phyloP scores from a whole-genome alignment of 2,888 invertebrate genomes.

The Caenorhabditis sulstoni region DNA sequence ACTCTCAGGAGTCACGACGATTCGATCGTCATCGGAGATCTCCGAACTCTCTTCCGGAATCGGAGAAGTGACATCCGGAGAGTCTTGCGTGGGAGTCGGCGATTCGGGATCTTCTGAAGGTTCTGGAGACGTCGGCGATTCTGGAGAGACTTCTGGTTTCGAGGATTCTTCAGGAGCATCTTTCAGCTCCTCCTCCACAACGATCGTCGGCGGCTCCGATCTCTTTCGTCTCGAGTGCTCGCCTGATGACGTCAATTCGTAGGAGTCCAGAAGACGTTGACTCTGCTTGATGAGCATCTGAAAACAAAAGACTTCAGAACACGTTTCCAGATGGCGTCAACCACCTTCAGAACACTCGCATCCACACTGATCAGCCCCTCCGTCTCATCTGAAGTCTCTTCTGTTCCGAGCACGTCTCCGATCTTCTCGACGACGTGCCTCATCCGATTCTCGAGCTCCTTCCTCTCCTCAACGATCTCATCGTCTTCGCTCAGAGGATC shows the following conservation, averaged over 20 bases:
- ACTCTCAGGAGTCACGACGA: background rate
- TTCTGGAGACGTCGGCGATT: slow-evolving; percentile 7
- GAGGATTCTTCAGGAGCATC: background rate
- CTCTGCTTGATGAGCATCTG: slow-evolving; percentile 25
- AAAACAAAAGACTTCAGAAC: background rate
- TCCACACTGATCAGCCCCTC: slow-evolving; percentile 35
- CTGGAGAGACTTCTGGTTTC: background rate
- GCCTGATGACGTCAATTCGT: background rate
- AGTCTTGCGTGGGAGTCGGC: background rate
- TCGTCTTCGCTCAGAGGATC: slow-evolving; percentile 31
- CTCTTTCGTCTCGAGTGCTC: slow-evolving; percentile 9
- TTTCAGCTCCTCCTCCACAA: slow-evolving; percentile 7
- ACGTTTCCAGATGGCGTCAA: background rate
- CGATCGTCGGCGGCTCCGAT: slow-evolving; percentile 26
- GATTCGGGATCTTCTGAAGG: background rate
- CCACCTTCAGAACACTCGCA: slow-evolving; percentile 27
- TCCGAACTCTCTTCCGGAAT: slow-evolving; percentile 3
- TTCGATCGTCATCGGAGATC: slow-evolving; percentile 1
- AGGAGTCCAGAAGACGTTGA: slow-evolving; percentile 4
- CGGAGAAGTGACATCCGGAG: background rate
- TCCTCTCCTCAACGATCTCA: slow-evolving; percentile 34
- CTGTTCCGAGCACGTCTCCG: slow-evolving; percentile 10
- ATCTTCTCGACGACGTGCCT: slow-evolving; percentile 5
- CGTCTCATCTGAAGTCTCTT: background rate
- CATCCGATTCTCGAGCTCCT: slow-evolving; percentile 20